A percentile compares a stretch with the other conserved stretches of the same genome.
Evolutionary conservation across 2,113 vertebrate genomes (phyloP).

Genomic region (Desmodus rotundus): DNA sequence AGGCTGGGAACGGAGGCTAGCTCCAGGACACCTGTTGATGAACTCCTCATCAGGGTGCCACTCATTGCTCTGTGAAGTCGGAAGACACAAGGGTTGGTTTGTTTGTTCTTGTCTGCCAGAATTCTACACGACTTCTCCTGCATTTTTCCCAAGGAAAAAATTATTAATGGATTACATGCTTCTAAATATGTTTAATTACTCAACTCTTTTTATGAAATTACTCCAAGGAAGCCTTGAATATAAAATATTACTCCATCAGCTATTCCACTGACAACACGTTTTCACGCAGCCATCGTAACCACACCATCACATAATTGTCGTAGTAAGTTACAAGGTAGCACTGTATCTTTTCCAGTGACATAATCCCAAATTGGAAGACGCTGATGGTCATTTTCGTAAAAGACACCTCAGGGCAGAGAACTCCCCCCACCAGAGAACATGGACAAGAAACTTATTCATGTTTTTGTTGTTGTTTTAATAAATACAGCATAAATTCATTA

Average conservation of each 20-base stretch:
- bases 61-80: neutral
- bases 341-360: neutral
- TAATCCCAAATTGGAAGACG: neutral
- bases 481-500: neutral
- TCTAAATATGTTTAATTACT: neutral
- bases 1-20: neutral
- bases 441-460: neutral
- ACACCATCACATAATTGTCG: neutral
- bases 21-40: neutral
- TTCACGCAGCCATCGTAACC: neutral
- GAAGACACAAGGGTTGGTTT: neutral
- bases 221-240: neutral
- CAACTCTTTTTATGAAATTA: neutral
- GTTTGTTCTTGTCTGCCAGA: neutral
- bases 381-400: neutral
- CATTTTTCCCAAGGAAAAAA: neutral
- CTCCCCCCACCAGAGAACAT: neutral
- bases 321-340: neutral
- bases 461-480: neutral
- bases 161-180: neutral
- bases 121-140: neutral
- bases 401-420: neutral
- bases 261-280: neutral
- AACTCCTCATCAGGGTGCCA: neutral
- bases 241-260: neutral